Conservation (phyloP, 2,888 invertebrate genomes). For the Calameuta filiformis region DNA sequence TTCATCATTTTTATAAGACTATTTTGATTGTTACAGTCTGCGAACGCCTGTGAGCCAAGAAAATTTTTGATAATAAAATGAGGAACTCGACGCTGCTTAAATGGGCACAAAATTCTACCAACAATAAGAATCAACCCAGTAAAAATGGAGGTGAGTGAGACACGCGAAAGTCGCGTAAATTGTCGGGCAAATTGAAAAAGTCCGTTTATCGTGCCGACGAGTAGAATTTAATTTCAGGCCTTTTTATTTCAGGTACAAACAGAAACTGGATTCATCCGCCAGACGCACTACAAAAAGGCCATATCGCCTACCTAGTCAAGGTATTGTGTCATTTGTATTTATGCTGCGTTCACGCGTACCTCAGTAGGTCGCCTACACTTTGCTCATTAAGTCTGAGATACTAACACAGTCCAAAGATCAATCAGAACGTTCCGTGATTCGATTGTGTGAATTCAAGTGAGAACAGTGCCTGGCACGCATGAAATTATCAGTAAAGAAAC, state of each 20-base stretch:
- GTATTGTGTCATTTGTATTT: constrained; percentile 66
- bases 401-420: background rate
- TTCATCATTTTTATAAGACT: background rate
- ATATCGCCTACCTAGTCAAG: constrained; percentile 97
- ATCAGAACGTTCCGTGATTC: background rate
- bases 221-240: background rate
- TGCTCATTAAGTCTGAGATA: background rate
- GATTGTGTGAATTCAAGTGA: background rate
- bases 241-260: constrained; percentile 64
- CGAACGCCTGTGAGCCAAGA: background rate
- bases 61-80: constrained; percentile 55
- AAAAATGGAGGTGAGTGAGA: constrained; percentile 57
- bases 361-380: background rate
- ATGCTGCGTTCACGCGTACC: background rate
- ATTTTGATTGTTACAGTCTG: constrained; percentile 19
- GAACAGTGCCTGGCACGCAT: background rate
- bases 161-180: background rate
- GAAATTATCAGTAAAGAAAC: background rate
- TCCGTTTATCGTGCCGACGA: background rate
- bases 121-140: constrained; percentile 64
- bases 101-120: constrained; percentile 70
- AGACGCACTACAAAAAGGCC: constrained; percentile 92
- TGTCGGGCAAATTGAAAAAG: background rate
- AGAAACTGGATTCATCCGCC: constrained; percentile 94
- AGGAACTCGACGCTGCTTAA: constrained; percentile 70